Evolutionary conservation across 2,113 vertebrate species (phyloP), one percentile per base, ranked within the genome.

Genomic region (Theropithecus gelada): DNA sequence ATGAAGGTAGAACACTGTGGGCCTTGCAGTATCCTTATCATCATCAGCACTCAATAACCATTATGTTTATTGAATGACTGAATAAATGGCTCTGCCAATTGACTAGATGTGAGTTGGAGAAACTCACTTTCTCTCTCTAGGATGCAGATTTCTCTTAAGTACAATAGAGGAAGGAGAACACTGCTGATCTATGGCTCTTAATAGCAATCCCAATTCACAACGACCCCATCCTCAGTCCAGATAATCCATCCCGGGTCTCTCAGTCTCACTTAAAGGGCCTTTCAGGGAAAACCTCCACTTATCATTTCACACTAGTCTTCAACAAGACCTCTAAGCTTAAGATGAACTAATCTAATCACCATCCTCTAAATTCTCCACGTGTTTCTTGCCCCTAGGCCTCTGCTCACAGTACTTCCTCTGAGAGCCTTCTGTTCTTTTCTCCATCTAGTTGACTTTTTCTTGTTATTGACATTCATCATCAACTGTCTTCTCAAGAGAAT

Each of bases 201-300:
- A 9, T 75, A 6, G 61, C 2, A 27, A 23, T 66, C 5, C 22
- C 40, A 79, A 55, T 55, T 48, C 8, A 35, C 38, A 8, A 3
- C 10, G 20, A 6, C 11, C 4, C 2, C 5, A 8, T 13, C 14
- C 32, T 16, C 0, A 38, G n/a, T n/a, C 3, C 70, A 45, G 59
- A 90, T 22, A 95, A 64, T 38, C 50, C 40, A 81, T 23, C 43
- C 9, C 23, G 81, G 22, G 57, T 55, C 76, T 4, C 64, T 90
- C 23, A 50, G 57, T 55, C 22, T 90, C 7, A 13, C 9, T 88
- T 59, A 48, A 14, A 68, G 73, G 57, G 43, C 2, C 8, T 91
- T 72, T 16, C 4, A 75, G 7, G n/a, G 68, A 92, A 92, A 76
- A 48, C 20, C 8, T 25, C 20, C 27, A 18, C 17, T 38, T 40